These are phyloP conservation scores for Athrips mouffetella DNA, from an alignment of 2,888 invertebrate genomes.

Conservation along the genomic window DNA sequence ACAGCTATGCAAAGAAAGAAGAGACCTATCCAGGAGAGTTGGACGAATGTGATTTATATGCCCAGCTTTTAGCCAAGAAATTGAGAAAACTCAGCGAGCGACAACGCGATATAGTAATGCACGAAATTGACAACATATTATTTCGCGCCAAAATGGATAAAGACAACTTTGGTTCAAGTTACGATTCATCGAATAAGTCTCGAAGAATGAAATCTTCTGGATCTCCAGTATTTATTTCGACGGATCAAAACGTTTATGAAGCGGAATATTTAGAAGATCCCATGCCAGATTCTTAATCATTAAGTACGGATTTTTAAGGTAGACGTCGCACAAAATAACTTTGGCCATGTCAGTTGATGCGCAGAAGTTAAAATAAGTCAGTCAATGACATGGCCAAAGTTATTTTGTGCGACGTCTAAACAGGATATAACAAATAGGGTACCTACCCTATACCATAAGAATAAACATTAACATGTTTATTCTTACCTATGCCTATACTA, in stretches of 20 bases:
- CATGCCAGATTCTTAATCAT: neutral
- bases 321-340: too few species aligned
- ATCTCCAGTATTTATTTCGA: neutral
- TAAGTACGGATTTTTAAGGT: neutral
- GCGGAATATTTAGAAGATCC: constrained; percentile 8
- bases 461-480: too few species aligned
- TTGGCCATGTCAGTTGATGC: too few species aligned
- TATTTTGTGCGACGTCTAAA: too few species aligned
- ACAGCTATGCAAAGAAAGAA: neutral
- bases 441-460: too few species aligned
- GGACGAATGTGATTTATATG: constrained; percentile 66
- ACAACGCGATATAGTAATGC: constrained; percentile 65
- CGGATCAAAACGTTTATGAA: neutral
- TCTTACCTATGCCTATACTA: too few species aligned
- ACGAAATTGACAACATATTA: constrained; percentile 68
- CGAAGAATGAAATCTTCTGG: neutral
- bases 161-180: neutral
- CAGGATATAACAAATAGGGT: too few species aligned
- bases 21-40: constrained; percentile 26
- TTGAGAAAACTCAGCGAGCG: constrained; percentile 61
- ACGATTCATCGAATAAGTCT: neutral
- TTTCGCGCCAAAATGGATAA: constrained; percentile 60
- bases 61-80: constrained; percentile 62
- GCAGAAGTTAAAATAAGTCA: too few species aligned
- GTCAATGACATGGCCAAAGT: too few species aligned